phyloP scores from a whole-genome alignment of 2,888 invertebrate species.

The Fabriciana adippe region DNA sequence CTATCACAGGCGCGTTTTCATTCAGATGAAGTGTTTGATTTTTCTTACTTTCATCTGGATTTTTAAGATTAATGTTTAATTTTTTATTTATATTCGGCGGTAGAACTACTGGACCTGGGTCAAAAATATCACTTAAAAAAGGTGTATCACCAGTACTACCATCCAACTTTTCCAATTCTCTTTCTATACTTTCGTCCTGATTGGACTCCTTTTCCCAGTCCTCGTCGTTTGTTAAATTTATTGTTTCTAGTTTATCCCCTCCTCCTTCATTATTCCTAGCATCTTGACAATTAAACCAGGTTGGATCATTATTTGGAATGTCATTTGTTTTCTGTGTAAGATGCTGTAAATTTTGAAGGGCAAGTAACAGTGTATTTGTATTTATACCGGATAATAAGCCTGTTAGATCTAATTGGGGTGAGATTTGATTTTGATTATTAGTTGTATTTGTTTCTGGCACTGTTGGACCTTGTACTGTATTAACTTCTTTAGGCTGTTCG shows the following conservation, averaged over 20 bases:
- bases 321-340: constrained; percentile 49
- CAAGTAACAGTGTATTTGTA: constrained; percentile 67
- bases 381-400: constrained; percentile 69
- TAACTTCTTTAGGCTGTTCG: constrained; percentile 13
- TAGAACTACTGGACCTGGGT: constrained; percentile 66
- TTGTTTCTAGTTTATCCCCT: constrained; percentile 55
- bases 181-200: constrained; percentile 68
- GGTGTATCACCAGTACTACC: constrained; percentile 70
- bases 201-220: constrained; percentile 74
- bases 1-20: constrained; percentile 69
- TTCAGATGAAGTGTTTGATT: constrained; percentile 48
- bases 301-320: constrained; percentile 25
- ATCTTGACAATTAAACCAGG: constrained; percentile 37
- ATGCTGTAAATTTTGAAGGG: constrained; percentile 74
- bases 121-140: constrained; percentile 78
- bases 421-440: constrained; percentile 28
- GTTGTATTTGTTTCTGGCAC: constrained; percentile 19
- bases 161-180: constrained; percentile 64
- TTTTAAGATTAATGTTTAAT: constrained; percentile 61
- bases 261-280: constrained; percentile 16
- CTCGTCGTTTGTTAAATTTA: constrained; percentile 74
- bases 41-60: constrained; percentile 52
- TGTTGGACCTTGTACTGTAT: neutral
- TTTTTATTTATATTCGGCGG: constrained; percentile 59
- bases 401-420: constrained; percentile 57